A percentile compares a stretch with the other conserved stretches of the same genome.
Conservation (phyloP, 2,113 vertebrate species). For the Naja naja region DNA sequence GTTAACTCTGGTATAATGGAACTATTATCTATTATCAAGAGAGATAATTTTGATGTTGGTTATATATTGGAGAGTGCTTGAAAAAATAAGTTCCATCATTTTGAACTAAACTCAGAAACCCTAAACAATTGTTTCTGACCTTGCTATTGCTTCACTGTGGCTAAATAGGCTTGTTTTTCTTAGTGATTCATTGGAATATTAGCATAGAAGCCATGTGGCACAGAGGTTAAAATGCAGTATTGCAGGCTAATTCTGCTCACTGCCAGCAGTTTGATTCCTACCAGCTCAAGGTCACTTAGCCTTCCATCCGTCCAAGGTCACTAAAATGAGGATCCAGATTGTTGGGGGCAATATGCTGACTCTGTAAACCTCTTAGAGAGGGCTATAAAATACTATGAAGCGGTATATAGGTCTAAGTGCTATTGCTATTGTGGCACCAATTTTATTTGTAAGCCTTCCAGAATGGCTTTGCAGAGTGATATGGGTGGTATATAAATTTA, state of each 20-base stretch:
- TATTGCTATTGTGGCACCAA: background rate
- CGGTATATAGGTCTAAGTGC: background rate
- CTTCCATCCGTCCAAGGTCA: background rate
- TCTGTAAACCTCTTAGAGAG: background rate
- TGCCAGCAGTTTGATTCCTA: background rate
- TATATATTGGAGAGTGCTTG: background rate
- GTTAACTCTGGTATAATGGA: background rate
- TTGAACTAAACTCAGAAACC: background rate
- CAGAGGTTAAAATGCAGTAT: background rate
- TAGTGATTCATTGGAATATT: background rate
- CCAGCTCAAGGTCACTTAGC: background rate
- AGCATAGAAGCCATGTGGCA: background rate
- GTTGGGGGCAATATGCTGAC: background rate
- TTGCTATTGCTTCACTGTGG: too few species aligned
- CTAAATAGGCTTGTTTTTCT: background rate
- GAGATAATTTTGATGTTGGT: background rate
- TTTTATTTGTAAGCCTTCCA: background rate
- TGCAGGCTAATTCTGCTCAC: background rate
- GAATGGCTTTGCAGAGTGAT: background rate
- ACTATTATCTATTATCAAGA: background rate
- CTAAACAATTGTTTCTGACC: background rate
- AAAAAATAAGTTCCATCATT: background rate
- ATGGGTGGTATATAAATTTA: background rate
- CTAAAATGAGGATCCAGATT: background rate
- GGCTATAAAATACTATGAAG: background rate